Evolutionary conservation across 2,797 vertebrate species (phyloP), one percentile per base, ranked within the genome.

Genomic region (Cyclura pinguis): DNA sequence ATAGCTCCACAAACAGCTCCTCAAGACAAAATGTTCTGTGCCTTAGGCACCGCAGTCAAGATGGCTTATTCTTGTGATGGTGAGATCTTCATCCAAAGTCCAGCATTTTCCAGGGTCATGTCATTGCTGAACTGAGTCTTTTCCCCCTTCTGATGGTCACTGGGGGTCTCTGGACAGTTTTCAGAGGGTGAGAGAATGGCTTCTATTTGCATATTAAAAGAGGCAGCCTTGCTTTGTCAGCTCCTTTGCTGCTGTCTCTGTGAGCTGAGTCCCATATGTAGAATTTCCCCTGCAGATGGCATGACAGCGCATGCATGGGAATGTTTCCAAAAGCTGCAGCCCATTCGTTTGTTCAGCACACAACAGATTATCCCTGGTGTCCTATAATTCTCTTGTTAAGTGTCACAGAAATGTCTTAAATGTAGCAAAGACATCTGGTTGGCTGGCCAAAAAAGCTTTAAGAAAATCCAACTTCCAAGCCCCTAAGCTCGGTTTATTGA

Each of bases 131-230:
- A 82, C 67, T 90, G 85, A 93, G 89, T 82, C 92, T 22, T 16
- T 77, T 20, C 6, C 22, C 91, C 88, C 94, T 95, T 97, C 95
- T 96, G 95, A 96, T 92, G 92, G 94, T 92, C 92, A 95, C 95
- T 96, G 95, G 93, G 96, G 95, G 93, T 95, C 97, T 96, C 97
- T 72, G 94, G 95, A 95, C 96, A 94, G 90, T 96, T 98, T 97
- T 98, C 96, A 97, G 97, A 97, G 97, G 97, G 93, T 89, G 96
- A 97, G 96, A 98, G 97, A 98, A 97, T 97, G 96, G 97, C 96
- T 96, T 97, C 97, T 94, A 98, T 98, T 98, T 98, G 97, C 97
- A 98, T 98, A 90, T 97, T 97, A 97, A 98, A 96, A 97, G 97
- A 98, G 42, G 96, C 96, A 96, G 96, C 93, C 94, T 96, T 97